phyloP scores from a whole-genome alignment of 2,113 vertebrate genomes.

The Colius striatus region DNA sequence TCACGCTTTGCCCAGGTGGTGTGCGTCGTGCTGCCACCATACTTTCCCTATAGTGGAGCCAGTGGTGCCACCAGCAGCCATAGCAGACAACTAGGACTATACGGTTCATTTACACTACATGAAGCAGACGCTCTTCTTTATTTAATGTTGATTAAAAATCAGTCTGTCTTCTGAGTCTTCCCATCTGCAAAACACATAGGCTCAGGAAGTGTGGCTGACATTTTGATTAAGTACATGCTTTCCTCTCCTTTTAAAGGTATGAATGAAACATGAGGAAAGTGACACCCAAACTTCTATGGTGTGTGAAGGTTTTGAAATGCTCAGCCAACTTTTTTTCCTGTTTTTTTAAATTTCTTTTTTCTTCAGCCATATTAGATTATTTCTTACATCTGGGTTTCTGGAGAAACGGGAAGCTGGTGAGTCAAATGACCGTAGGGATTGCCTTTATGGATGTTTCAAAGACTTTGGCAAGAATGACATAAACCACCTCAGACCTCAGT shows the following conservation, averaged over 20 bases:
- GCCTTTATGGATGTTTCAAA: conserved; percentile 1
- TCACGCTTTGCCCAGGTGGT: not conserved
- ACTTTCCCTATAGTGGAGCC: not conserved
- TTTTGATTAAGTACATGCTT: conserved; percentile 44
- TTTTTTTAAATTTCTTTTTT: not conserved
- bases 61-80: not conserved
- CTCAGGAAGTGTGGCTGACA: not conserved
- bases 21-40: not conserved
- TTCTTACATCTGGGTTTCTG: conserved; percentile 3
- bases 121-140: conserved; percentile 45
- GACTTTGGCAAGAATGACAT: not conserved
- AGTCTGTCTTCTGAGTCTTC: conserved; percentile 14
- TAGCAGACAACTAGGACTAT: not conserved
- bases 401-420: conserved; percentile 7
- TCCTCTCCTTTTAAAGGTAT: conserved; percentile 44
- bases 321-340: not conserved
- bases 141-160: conserved; percentile 9
- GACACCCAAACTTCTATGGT: not conserved
- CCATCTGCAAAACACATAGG: conserved; percentile 50
- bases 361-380: not conserved
- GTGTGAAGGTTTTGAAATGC: not conserved
- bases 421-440: not conserved
- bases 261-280: conserved; percentile 40
- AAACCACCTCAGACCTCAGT: not conserved
- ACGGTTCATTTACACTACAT: not conserved